Evolutionary conservation across 2,888 invertebrate genomes (phyloP), one percentile per base, ranked within the genome.

Genomic region (Platycheirus rosarum): DNA sequence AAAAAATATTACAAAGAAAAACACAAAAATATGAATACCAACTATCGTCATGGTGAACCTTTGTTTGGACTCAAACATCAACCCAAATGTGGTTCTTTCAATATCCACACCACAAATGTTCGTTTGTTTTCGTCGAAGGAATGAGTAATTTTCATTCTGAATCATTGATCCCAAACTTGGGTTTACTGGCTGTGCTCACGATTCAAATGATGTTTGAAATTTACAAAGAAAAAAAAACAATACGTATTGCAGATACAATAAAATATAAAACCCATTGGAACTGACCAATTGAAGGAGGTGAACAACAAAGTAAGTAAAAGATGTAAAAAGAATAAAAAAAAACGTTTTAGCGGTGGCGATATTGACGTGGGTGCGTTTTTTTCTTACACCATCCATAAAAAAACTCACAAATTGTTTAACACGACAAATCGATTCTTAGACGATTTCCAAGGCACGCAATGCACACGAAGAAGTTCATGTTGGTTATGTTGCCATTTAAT

Each of bases 71-170:
- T 51, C 26, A 75, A 69, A 69, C 79, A 80, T 80, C 68, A 70
- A 60, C 40, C 60, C 76, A 80, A 70, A 69, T 57, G 70, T 32
- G 79, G 63, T 70, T 46, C 76, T 37, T 63, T n/a, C 55, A 79
- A 68, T 69, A 32, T 8, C 8, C 3, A 32, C 29, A 32, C 3
- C 4, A 23, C 4, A 32, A 32, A 32, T 7, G 8, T 7, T 32
- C 29, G 29, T 32, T 7, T 23, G 11, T 44, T 49, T 62, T 35
- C 13, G n/a, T 49, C 29, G 16, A 44, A 60, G 44, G 60, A 66
- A 80, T 80, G 80, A 80, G 80, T 80, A 80, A 76, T 76, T 80
- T 65, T 29, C 11, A 62, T 53, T 60, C 44, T 78, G 78, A 78
- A 78, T 78, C 73, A 78, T 62, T 76, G 35, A 51, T 60, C 49